Conservation (phyloP, 1,140 invertebrate genomes). For the Meloidogyne hapla region DNA sequence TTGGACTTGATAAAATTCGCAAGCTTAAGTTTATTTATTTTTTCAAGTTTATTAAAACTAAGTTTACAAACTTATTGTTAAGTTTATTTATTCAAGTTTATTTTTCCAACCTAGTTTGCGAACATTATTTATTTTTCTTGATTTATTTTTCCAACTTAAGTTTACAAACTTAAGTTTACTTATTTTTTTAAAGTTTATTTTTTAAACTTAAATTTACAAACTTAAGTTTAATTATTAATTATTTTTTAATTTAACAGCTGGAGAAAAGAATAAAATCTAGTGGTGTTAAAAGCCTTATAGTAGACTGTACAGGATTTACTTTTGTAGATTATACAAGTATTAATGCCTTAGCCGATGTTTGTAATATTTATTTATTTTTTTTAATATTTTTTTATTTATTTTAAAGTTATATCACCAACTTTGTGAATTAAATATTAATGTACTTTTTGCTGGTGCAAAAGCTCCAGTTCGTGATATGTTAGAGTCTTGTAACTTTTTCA, state of each 20-base stretch:
- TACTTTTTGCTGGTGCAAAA: constrained; percentile 63
- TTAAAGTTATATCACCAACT: constrained; percentile 50
- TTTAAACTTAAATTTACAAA: no score
- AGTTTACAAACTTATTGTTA: no score
- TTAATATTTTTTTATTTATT: background rate
- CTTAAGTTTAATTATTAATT: no score
- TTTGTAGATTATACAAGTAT: constrained; percentile 56
- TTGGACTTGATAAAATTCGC: no score
- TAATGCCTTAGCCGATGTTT: constrained; percentile 49
- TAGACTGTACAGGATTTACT: constrained; percentile 58
- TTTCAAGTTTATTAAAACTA: no score
- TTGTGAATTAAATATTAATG: constrained; percentile 36
- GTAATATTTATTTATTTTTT: background rate
- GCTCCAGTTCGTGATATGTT: constrained; percentile 57
- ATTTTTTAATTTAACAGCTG: background rate
- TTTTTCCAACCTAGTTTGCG: no score
- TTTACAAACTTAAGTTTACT: no score
- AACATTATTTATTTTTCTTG: no score
- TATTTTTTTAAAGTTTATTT: no score
- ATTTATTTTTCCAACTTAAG: no score
- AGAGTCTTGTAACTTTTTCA: constrained; percentile 52
- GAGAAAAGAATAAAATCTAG: constrained; percentile 8
- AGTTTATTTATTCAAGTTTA: no score
- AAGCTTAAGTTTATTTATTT: background rate
- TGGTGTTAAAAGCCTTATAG: constrained; percentile 47